Conservation (phyloP, 1,140 invertebrate genomes). For the Protaetia brevitarsis region DNA sequence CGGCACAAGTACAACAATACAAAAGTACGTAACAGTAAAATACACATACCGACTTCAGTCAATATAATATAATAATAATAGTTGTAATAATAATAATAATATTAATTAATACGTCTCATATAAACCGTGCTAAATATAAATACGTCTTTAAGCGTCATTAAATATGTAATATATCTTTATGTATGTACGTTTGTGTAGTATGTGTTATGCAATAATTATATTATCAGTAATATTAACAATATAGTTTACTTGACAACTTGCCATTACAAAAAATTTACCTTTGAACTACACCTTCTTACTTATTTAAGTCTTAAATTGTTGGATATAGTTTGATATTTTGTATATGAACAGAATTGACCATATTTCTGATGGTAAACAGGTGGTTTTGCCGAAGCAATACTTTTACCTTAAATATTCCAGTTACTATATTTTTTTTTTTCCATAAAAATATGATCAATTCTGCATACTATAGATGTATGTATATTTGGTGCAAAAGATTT, state of each 20-base stretch:
- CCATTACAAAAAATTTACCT: not conserved
- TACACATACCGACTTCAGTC: slow-evolving; percentile 10
- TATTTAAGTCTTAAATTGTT: slow-evolving; percentile 6
- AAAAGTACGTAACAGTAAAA: slow-evolving; percentile 15
- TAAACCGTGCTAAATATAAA: slow-evolving; percentile 13
- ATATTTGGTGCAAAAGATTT: slow-evolving; percentile 2
- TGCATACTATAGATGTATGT: not conserved
- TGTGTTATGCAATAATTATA: slow-evolving; percentile 2
- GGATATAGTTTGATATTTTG: not conserved
- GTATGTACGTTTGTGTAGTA: slow-evolving; percentile 1
- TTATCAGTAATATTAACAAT: slow-evolving; percentile 14
- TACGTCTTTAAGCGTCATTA: slow-evolving; percentile 14
- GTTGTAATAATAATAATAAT: too few relatives aligned
- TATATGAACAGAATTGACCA: too few relatives aligned
- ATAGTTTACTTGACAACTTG: not conserved
- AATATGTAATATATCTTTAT: not conserved
- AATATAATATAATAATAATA: slow-evolving; percentile 13
- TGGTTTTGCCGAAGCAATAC: too few relatives aligned
- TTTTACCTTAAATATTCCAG: not conserved
- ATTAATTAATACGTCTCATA: slow-evolving; percentile 1
- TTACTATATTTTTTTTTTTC: not conserved
- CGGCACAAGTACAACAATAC: slow-evolving; percentile 13
- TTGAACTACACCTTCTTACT: not conserved
- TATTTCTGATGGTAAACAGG: too few relatives aligned
- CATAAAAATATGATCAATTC: not conserved